Evolutionary conservation across 2,113 vertebrate species (phyloP), one percentile per base, ranked within the genome.

Genomic region (Oncorhynchus tshawytscha): DNA sequence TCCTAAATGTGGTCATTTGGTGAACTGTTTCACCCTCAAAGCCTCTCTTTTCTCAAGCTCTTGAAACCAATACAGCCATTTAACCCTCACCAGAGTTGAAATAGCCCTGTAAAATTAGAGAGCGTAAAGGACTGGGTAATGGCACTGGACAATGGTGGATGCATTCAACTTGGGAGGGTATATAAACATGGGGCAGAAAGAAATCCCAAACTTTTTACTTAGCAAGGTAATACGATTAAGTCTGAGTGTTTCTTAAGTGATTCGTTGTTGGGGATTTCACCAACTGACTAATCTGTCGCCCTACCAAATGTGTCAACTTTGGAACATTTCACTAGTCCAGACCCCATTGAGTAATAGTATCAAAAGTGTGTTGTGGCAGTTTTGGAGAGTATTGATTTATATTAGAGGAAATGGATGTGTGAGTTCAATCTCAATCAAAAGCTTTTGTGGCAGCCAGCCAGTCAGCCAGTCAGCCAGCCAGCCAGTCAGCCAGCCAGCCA

Each of bases 401-500:
- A 90, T 90, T 80, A 84, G 81, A 82, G 88, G 84, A 88, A 92
- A 92, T 85, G 89, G 86, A 84, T 87, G 85, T 81, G 86, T 82
- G 77, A 86, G 87, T 89, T 89, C 88, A 91, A 90, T 90, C 90
- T 90, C 87, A 89, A 91, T 92, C 90, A 91, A 89, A 91, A 89
- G 87, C 84, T 85, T 88, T 77, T 2, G 77, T 90, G 91, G 90
- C 90, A 78, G 82, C 4, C 76, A 24, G 90, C 91, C 39, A 39
- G 39, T 0, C 39, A 39, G 39, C 0, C 5, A 31, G 31, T 1
- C 5, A 31, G 31, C 31, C 31, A 31, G 29, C 4, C 4, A 78
- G 82, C 3, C 76, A 24, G 90, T 90, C 31, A 34, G 34, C 7
- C 76, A 24, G 90, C 91, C 34, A 34, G 39, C 39, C 39, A 45